These are phyloP conservation scores for Catharus bicknelli DNA, from an alignment of 2,113 vertebrate species.

Conservation along the genomic window DNA sequence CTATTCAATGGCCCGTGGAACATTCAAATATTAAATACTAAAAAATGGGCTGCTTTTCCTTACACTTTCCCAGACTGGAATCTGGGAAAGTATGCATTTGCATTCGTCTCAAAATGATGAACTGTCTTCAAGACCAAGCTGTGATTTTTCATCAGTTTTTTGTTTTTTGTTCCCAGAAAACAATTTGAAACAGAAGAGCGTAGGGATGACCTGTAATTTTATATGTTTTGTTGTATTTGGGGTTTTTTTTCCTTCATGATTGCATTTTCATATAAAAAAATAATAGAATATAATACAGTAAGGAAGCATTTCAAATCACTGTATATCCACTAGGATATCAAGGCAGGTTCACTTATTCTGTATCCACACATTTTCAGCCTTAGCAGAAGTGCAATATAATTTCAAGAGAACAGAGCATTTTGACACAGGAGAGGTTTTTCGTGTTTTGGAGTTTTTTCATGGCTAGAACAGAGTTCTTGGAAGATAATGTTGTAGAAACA, in stretches of 20 bases:
- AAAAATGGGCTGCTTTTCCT: not conserved
- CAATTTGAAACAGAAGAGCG: not conserved
- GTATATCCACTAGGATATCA: not conserved
- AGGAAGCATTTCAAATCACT: not conserved
- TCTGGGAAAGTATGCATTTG: not conserved
- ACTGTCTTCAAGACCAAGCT: not conserved
- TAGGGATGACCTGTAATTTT: not conserved
- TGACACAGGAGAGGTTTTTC: not conserved
- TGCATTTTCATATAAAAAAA: not conserved
- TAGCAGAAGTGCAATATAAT: not conserved
- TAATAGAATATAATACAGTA: not conserved
- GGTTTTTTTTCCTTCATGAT: not conserved
- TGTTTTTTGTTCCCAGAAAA: not conserved
- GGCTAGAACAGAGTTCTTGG: not conserved
- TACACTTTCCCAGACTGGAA: not conserved
- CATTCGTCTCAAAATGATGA: not conserved
- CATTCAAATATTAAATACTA: not conserved
- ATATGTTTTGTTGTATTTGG: too few species aligned
- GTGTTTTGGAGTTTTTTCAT: accelerated
- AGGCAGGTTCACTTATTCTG: not conserved
- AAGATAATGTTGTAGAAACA: not conserved
- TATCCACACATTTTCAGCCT: not conserved
- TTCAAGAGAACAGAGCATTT: not conserved
- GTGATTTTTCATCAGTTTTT: not conserved
- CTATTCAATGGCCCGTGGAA: not conserved